These are phyloP conservation scores for Pseudanteris insignis DNA, from an alignment of 2,888 invertebrate species.

Conservation along the genomic window DNA sequence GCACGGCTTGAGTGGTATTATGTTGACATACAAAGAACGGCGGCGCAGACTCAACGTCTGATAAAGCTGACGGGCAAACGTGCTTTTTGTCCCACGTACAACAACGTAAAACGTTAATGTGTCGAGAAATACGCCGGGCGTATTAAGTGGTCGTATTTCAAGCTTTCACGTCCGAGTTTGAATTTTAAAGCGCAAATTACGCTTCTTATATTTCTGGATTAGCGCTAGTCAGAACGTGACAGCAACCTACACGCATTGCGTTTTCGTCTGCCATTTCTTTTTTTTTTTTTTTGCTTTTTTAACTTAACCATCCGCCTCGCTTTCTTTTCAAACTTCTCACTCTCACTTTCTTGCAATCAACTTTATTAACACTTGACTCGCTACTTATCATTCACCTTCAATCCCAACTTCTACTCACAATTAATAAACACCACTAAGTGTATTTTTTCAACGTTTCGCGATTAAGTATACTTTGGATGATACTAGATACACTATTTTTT, in stretches of 20 bases:
- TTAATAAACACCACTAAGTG: too few species aligned
- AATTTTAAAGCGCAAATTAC: conserved; percentile 7
- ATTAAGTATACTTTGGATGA: too few species aligned
- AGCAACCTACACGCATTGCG: neutral
- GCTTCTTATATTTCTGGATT: conserved; percentile 12
- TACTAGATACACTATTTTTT: too few species aligned
- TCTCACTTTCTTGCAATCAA: too few species aligned
- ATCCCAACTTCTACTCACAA: too few species aligned
- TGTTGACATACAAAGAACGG: conserved; percentile 57
- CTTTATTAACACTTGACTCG: too few species aligned
- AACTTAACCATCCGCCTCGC: too few species aligned
- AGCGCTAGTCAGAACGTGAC: conserved; percentile 2
- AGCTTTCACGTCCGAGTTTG: conserved; percentile 9
- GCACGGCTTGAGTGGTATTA: conserved; percentile 55
- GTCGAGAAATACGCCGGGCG: conserved; percentile 50
- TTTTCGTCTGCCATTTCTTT: neutral
- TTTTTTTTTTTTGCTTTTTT: neutral
- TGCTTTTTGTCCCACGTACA: conserved; percentile 53
- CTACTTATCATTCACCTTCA: too few species aligned
- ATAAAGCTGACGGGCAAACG: conserved; percentile 58
- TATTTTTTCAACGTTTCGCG: too few species aligned
- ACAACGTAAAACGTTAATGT: conserved; percentile 55
- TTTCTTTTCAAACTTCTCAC: too few species aligned
- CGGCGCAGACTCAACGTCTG: conserved; percentile 52
- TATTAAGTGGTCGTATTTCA: conserved; percentile 48